phyloP scores from a whole-genome alignment of 2,797 vertebrate genomes.

The Premnoplex brunnescens region DNA sequence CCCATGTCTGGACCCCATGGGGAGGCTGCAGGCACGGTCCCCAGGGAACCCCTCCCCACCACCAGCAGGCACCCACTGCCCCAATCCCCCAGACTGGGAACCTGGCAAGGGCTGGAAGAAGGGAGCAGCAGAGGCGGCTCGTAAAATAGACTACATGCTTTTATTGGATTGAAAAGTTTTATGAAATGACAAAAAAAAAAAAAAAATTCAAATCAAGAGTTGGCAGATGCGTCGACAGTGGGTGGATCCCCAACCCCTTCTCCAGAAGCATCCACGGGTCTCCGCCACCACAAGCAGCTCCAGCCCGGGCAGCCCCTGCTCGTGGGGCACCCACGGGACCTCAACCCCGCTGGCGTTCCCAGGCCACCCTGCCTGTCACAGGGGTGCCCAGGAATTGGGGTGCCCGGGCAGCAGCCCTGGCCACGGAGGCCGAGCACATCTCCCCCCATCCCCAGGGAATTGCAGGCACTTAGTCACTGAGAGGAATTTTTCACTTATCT shows the following conservation, averaged over 20 bases:
- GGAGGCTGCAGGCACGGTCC: neutral
- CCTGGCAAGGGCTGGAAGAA: neutral
- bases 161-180: constrained; percentile 78
- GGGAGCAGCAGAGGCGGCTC: neutral
- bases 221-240: neutral
- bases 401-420: neutral
- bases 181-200: constrained; percentile 72
- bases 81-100: accelerated
- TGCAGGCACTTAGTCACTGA: constrained; percentile 54
- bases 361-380: neutral
- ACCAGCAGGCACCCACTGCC: accelerated
- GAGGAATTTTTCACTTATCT: neutral
- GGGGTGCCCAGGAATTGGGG: neutral
- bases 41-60: neutral
- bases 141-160: constrained; percentile 81
- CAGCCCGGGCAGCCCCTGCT: neutral
- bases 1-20: neutral
- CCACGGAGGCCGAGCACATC: accelerated
- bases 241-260: neutral
- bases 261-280: neutral
- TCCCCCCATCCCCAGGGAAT: neutral
- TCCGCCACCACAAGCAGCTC: neutral
- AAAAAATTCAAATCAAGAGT: neutral
- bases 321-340: neutral
- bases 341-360: accelerated